A percentile compares a stretch with the other conserved stretches of the same genome.
Conservation (phyloP, 2,797 vertebrate genomes). For the Platyrinchus mystaceus region DNA sequence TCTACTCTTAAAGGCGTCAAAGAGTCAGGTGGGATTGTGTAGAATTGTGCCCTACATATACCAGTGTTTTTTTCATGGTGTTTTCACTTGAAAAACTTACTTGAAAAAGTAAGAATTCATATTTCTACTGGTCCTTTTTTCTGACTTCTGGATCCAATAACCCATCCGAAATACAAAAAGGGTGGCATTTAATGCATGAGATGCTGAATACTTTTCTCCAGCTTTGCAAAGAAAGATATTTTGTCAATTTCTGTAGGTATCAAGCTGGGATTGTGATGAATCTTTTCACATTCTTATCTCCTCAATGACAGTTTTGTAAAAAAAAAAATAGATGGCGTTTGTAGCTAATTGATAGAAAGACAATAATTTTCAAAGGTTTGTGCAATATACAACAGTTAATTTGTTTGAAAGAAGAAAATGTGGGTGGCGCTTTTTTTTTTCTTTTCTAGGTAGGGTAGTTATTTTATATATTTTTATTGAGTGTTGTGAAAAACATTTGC, state of each 20-base stretch:
- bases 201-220: background rate
- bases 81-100: background rate
- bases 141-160: background rate
- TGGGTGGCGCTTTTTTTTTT: fast-evolving
- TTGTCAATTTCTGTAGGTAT: background rate
- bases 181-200: background rate
- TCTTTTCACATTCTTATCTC: background rate
- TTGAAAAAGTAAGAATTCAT: background rate
- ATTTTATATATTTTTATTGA: background rate
- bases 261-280: background rate
- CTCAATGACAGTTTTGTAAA: background rate
- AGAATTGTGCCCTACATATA: background rate
- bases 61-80: background rate
- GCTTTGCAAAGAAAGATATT: background rate
- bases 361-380: background rate
- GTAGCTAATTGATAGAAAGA: background rate
- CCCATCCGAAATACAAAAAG: background rate
- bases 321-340: background rate
- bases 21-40: background rate
- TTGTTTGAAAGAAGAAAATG: background rate
- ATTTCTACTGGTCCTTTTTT: background rate
- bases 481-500: background rate
- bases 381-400: background rate
- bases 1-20: background rate
- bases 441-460: background rate